phyloP scores from a whole-genome alignment of 2,797 vertebrate species.

The Avahi laniger region DNA sequence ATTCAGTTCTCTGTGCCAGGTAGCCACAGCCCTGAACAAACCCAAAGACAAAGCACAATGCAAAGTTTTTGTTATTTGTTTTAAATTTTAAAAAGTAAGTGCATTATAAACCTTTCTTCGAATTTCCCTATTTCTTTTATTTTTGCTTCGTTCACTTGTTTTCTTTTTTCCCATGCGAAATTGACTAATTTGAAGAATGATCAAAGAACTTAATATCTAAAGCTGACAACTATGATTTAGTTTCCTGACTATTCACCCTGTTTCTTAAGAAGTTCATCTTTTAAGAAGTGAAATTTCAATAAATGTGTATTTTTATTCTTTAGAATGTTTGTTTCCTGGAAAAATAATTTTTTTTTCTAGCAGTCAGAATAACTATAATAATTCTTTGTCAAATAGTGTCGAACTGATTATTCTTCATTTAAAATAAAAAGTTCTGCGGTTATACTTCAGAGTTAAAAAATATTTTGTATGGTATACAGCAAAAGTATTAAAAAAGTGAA shows the following conservation, averaged over 20 bases:
- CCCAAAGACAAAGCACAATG: not conserved
- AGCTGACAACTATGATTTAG: not conserved
- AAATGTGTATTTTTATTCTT: not conserved
- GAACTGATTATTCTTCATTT: not conserved
- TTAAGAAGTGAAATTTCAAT: slow-evolving; percentile 22
- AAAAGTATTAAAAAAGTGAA: not conserved
- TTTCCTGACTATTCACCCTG: not conserved
- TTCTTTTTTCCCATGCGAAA: not conserved
- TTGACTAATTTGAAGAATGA: not conserved
- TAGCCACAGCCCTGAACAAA: not conserved
- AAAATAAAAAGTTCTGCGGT: not conserved
- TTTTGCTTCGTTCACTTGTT: not conserved
- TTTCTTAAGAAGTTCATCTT: slow-evolving; percentile 41
- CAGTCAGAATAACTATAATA: not conserved
- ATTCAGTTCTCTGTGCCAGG: not conserved
- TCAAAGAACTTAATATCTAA: not conserved
- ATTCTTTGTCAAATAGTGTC: not conserved
- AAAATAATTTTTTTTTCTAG: not conserved
- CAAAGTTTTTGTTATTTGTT: not conserved
- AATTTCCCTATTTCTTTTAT: not conserved
- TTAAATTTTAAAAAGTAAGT: not conserved
- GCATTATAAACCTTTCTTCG: not conserved
- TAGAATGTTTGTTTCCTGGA: not conserved
- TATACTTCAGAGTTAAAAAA: not conserved
- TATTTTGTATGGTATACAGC: not conserved